These are phyloP conservation scores for Hydrozoanthus tunicans DNA, from an alignment of 64 coral and sea anemone species.

Conservation along the genomic window DNA sequence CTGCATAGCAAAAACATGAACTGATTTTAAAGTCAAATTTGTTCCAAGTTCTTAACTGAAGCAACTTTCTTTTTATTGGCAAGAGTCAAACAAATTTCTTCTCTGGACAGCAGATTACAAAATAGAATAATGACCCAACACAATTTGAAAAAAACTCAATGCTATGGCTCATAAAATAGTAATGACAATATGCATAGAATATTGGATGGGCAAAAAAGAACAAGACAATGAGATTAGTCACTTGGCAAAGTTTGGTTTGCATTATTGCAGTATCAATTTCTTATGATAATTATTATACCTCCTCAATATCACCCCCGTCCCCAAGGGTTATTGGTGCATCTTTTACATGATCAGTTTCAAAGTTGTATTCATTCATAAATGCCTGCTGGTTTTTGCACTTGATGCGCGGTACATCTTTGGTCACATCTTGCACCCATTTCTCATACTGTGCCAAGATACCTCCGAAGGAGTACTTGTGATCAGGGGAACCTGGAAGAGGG, in stretches of 20 bases:
- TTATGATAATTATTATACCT: slow-evolving; percentile 45
- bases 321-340: slow-evolving; percentile 70
- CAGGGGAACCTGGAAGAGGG: slow-evolving; percentile 22
- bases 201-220: too few relatives aligned
- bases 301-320: slow-evolving; percentile 92
- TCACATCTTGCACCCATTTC: slow-evolving; percentile 92
- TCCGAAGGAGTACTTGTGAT: slow-evolving; percentile 75
- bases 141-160: too few relatives aligned
- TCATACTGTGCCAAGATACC: slow-evolving; percentile 85
- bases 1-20: neutral
- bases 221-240: too few relatives aligned
- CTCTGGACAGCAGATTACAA: too few relatives aligned
- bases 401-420: slow-evolving; percentile 44
- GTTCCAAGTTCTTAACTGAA: neutral
- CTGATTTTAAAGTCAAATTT: neutral
- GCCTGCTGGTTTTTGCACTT: slow-evolving; percentile 77
- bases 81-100: too few relatives aligned
- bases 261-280: too few relatives aligned
- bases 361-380: slow-evolving; percentile 96
- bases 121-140: too few relatives aligned
- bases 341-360: slow-evolving; percentile 83
- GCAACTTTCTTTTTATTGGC: neutral
- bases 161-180: too few relatives aligned
- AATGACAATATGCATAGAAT: too few relatives aligned
- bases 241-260: too few relatives aligned